phyloP scores from a whole-genome alignment of 2,888 invertebrate species.

The Callimorpha dominula region DNA sequence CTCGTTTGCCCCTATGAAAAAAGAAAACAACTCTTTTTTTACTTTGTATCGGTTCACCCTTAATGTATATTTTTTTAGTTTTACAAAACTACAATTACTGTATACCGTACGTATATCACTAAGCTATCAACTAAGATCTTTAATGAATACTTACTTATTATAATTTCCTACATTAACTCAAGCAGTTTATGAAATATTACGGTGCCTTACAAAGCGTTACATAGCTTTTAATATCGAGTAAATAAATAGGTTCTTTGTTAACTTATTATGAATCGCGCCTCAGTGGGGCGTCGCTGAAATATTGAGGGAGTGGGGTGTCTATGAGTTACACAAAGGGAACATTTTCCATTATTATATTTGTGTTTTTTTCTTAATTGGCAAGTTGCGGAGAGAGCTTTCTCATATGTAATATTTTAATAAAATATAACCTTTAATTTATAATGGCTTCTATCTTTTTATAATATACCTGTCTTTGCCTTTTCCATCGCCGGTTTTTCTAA shows the following conservation, averaged over 20 bases:
- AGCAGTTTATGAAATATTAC: conserved; percentile 9
- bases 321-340: background rate
- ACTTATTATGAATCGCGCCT: conserved; percentile 40
- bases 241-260: conserved; percentile 43
- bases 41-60: too few species aligned
- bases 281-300: conserved; percentile 38
- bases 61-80: too few species aligned
- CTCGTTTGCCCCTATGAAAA: too few species aligned
- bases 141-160: background rate
- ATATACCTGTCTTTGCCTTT: too few species aligned
- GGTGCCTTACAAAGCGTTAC: conserved; percentile 11
- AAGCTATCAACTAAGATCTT: background rate
- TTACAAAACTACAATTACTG: too few species aligned
- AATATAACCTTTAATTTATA: background rate
- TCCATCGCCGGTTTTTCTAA: too few species aligned
- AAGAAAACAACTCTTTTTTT: too few species aligned
- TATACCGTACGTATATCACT: too few species aligned
- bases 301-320: conserved; percentile 22
- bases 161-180: conserved; percentile 14
- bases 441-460: too few species aligned
- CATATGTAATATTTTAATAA: background rate
- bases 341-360: background rate
- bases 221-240: conserved; percentile 40
- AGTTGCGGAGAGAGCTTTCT: too few species aligned
- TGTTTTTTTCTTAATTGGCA: background rate